Conservation (phyloP, 1,140 invertebrate genomes). For the Galleria mellonella region DNA sequence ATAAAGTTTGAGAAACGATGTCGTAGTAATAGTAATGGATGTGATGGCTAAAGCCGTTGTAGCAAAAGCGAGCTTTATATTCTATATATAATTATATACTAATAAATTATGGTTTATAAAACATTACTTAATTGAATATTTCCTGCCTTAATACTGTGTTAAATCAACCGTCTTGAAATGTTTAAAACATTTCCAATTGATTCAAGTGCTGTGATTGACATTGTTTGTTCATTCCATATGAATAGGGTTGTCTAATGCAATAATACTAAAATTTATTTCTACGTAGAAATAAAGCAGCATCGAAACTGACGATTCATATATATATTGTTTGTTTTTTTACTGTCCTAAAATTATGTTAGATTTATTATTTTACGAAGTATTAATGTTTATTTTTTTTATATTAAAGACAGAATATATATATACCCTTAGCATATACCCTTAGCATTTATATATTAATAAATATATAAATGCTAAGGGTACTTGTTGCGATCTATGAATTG, state of each 20-base stretch:
- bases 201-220: constrained; percentile 48
- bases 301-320: no score
- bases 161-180: constrained; percentile 32
- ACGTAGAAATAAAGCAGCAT: no score
- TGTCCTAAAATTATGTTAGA: no score
- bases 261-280: no score
- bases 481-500: no score
- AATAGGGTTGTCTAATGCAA: neutral
- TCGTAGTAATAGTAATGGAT: neutral
- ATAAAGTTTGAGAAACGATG: neutral
- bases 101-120: constrained; percentile 25
- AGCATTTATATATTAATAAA: no score
- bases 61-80: constrained; percentile 7
- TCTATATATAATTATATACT: constrained; percentile 5
- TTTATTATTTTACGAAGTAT: no score
- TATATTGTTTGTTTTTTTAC: no score
- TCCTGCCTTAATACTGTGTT: constrained; percentile 47
- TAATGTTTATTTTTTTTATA: no score
- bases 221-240: constrained; percentile 35
- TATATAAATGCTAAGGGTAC: no score
- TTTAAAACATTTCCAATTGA: constrained; percentile 39
- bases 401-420: no score
- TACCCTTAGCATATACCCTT: no score
- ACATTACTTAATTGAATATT: constrained; percentile 29
- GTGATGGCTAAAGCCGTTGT: neutral